Evolutionary conservation across 37 sponge, comb jelly and placozoan genomes (phyloP), one percentile per base, ranked within the genome.

Genomic region (Chondrosia reniformis): DNA sequence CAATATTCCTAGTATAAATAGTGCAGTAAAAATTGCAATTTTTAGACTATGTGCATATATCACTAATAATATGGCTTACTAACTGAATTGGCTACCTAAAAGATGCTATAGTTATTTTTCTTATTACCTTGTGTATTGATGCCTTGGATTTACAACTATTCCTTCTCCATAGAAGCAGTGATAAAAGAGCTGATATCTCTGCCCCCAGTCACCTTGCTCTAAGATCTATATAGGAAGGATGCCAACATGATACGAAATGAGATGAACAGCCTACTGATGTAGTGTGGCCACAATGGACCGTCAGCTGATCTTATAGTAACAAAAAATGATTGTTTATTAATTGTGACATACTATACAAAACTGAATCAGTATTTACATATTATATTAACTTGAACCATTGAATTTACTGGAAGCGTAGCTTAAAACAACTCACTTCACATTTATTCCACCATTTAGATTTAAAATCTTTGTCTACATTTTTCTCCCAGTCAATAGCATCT

Each of bases 151-250:
- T 1, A 92, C 33, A 24, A 92, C 76, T 21, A 82, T 80, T 0
- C 88, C 95, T 76, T 94, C 95, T 10, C 91, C 95, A 83, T 94
- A 94, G 63, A 94, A 94, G 30, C 75, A 67, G 55, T 88, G 88
- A 63, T 94, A 94, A 63, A 94, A 94, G 8, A 94, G 84, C 41
- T 82, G 74, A 42, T 79, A 10, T 40, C 27, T 37, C 42, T 58
- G 78, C 6, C 95, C 95, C 95, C 95, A 94, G 0, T 59, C 44
- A 31, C 95, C 95, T 62, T 81, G 76, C 46, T 38, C 59, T 37
- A 90, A 37, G 27, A 84, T 36, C 66, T 64, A 36, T 21, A 64
- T 1, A 19, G 4, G 19, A 33, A 59, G 63, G 58, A 24, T 28
- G 27, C 2, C 27, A 19, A 15, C 10, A 49, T 49, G 15, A 49